Conservation (phyloP, 2,797 vertebrate species). For the Toxotes lorentzi region DNA sequence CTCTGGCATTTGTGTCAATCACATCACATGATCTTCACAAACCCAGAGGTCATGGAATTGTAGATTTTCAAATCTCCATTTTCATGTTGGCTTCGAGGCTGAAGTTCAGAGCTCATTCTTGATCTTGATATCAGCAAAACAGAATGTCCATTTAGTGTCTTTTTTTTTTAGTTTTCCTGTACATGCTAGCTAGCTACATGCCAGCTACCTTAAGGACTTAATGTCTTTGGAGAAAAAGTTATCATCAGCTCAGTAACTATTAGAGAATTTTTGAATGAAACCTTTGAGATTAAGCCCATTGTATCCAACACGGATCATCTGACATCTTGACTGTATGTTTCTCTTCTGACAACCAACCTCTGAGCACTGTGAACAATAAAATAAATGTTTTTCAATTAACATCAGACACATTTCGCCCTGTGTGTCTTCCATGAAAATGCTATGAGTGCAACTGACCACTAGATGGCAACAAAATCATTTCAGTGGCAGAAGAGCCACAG, state of each 20-base stretch:
- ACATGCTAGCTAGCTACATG: neutral
- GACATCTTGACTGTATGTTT: conserved; percentile 55
- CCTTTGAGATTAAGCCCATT: neutral
- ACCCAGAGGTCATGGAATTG: neutral
- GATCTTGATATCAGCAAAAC: neutral
- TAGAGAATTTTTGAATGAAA: neutral
- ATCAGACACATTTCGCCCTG: neutral
- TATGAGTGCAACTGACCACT: conserved; percentile 44
- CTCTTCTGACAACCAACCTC: conserved; percentile 56
- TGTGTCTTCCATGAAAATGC: neutral
- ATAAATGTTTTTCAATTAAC: conserved; percentile 59
- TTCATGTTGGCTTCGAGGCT: neutral
- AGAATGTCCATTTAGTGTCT: neutral
- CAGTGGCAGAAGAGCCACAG: neutral
- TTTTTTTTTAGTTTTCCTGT: neutral
- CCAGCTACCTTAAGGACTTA: neutral
- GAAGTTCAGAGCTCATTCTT: neutral
- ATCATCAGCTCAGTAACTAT: neutral
- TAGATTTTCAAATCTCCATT: neutral
- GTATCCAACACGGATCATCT: neutral
- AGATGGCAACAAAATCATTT: conserved; percentile 63
- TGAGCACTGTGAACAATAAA: conserved; percentile 74
- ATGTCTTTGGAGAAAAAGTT: neutral
- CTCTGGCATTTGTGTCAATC: neutral
- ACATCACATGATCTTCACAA: neutral